Percentiles rank a stretch among this genome's conserved stretches.
These are phyloP conservation scores for Sinosuthora webbiana DNA, from an alignment of 2,113 vertebrate species.

Conservation along the genomic window DNA sequence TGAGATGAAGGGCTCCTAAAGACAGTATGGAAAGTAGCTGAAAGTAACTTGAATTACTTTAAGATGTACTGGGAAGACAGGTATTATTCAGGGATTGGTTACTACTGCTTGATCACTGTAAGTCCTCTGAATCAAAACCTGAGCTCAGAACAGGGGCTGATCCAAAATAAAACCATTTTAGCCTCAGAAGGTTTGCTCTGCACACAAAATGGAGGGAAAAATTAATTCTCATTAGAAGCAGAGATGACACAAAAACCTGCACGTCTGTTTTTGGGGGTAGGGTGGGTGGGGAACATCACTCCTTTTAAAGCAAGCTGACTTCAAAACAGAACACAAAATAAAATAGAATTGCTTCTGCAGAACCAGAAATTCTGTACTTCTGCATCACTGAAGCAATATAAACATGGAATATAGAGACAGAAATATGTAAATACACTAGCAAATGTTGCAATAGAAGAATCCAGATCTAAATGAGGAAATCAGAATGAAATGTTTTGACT, in stretches of 20 bases:
- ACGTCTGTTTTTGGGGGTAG: background rate
- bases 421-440: background rate
- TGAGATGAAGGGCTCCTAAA: background rate
- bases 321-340: background rate
- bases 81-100: background rate
- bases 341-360: background rate
- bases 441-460: background rate
- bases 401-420: background rate
- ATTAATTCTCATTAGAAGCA: background rate
- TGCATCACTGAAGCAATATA: background rate
- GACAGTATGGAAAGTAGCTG: background rate
- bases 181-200: background rate
- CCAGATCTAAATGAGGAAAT: background rate
- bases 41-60: background rate
- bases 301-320: background rate
- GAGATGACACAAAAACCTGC: background rate
- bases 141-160: background rate
- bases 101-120: background rate
- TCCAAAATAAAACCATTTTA: background rate
- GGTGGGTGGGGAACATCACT: background rate
- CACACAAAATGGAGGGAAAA: background rate
- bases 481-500: background rate
- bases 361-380: background rate
- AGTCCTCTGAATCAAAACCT: background rate
- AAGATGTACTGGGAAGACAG: background rate